Percentiles rank a stretch among this genome's conserved stretches.
phyloP scores from a whole-genome alignment of 1,140 invertebrate species.

The Venustaconcha ellipsiformis region DNA sequence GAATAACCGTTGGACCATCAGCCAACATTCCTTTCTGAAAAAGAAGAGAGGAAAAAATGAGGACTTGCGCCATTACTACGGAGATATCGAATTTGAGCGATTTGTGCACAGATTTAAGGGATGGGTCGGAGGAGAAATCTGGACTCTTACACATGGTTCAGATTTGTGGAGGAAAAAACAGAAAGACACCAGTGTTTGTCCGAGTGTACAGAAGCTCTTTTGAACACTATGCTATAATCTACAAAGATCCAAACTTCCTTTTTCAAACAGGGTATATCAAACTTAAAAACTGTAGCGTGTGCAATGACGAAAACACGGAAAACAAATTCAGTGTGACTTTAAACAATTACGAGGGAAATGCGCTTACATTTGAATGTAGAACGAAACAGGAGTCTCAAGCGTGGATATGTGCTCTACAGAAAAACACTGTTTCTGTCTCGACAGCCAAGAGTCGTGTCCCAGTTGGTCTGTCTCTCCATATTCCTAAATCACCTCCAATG shows the following conservation, averaged over 20 bases:
- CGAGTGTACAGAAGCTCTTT: conserved; percentile 37
- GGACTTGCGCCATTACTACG: too few species aligned
- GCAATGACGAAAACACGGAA: conserved; percentile 3
- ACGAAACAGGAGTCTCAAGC: conserved; percentile 4
- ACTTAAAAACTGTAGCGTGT: conserved; percentile 35
- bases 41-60: too few species aligned
- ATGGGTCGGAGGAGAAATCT: conserved; percentile 28
- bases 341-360: conserved; percentile 36
- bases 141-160: conserved; percentile 29
- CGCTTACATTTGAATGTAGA: conserved; percentile 25
- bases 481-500: conserved; percentile 35
- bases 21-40: too few species aligned
- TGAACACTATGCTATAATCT: conserved; percentile 36
- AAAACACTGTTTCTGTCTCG: conserved; percentile 20
- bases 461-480: conserved; percentile 27
- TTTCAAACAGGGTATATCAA: conserved; percentile 29
- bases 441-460: conserved; percentile 20
- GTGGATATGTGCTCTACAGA: conserved; percentile 29
- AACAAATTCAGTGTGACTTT: conserved; percentile 28
- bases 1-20: too few species aligned
- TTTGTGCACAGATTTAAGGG: background rate
- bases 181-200: conserved; percentile 31
- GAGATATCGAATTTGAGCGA: too few species aligned
- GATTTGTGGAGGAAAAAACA: conserved; percentile 11
- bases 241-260: conserved; percentile 30